Base-by-base conservation (phyloP, 2,888 invertebrate genomes). In the Agrotis clavis region DNA sequence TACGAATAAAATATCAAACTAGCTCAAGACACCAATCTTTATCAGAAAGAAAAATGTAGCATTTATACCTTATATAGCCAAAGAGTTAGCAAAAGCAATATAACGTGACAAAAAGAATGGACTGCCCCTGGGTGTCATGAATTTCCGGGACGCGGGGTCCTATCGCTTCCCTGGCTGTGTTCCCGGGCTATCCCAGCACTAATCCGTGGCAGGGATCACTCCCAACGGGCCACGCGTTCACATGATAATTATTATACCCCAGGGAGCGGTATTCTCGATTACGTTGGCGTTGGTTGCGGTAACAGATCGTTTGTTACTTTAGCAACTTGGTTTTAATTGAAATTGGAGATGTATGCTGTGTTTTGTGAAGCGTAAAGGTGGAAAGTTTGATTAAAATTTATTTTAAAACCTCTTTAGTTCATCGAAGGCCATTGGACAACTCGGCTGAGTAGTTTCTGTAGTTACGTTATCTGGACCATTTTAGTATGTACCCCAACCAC, bases 241-340 rank as follows among this genome's bases (percentile, higher is more conserved):
- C 88, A 86, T 87, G 88, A 89, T 88, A 89, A 92, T 91, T 89
- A 90, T 91, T 90, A 90, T 85, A 85, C 85, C 84, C 79, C 70
- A 75, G 74, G 66, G 81, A 72, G 79, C 70, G 71, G 76, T 72
- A 86, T 84, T 83, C 83, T 85, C 82, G 86, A 88, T 89, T 88
- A 87, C 81, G 71, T 71, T 72, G 86, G 86, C 85, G 68, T 71
- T 75, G 86, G 88, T 83, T 84, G 84, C 68, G 76, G 83, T 82
- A 83, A 86, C 88, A 86, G 57, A 77, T 85, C 76, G 83, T 84
- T 81, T 72, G 74, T 82, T 76, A 65, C 76, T 84, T 60, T 51
- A 61, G 69, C 68, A 83, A 73, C 63, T 71, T 65, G 35, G 41
- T 75, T 84, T 86, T 84, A 84, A 84, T 81, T 81, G 81, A 84